Evolutionary conservation across 2,888 invertebrate genomes (phyloP).

Genomic region (Cataglyphis cursor): DNA sequence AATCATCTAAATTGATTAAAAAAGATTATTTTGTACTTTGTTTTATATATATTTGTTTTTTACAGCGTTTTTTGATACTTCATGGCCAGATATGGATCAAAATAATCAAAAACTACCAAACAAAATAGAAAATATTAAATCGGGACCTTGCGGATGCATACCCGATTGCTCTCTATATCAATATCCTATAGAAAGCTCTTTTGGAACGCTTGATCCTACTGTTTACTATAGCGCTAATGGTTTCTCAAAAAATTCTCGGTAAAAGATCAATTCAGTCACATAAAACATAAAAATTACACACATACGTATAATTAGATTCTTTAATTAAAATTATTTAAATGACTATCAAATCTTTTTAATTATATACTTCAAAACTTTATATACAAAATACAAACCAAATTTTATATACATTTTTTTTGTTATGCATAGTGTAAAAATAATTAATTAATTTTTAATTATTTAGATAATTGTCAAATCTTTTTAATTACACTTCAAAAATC

Average conservation of each 20-base stretch:
- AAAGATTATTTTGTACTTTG: neutral
- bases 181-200: constrained; percentile 90
- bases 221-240: constrained; percentile 86
- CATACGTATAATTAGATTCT: neutral
- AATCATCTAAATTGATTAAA: neutral
- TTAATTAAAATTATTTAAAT: neutral
- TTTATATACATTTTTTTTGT: too few species aligned
- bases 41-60: constrained; percentile 15
- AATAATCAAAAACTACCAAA: constrained; percentile 48
- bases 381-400: too few species aligned
- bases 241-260: constrained; percentile 77
- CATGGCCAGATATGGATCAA: constrained; percentile 85
- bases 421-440: too few species aligned
- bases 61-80: constrained; percentile 81
- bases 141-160: constrained; percentile 87
- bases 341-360: neutral
- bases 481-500: too few species aligned
- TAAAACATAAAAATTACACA: neutral
- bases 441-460: too few species aligned
- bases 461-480: too few species aligned
- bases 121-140: neutral
- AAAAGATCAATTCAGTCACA: constrained; percentile 21
- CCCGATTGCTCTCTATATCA: constrained; percentile 90
- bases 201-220: constrained; percentile 88
- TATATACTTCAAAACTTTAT: neutral